A percentile compares a stretch with the other conserved stretches of the same genome.
phyloP scores from a whole-genome alignment of 2,113 vertebrate species.

The Gavialis gangeticus region DNA sequence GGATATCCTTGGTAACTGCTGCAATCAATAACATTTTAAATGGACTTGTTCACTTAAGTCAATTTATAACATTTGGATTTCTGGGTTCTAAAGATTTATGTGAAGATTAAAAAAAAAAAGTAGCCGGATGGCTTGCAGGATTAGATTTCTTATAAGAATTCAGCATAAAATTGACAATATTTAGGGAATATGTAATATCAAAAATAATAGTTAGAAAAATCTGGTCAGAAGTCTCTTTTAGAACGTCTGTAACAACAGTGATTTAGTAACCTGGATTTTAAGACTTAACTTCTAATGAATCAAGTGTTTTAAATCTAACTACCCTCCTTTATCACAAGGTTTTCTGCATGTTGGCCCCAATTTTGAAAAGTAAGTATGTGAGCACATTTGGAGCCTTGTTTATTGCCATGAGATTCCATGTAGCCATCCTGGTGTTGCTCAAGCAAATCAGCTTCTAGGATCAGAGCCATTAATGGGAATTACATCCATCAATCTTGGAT shows the following conservation, averaged over 20 bases:
- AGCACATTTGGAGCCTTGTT: not conserved
- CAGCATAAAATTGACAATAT: not conserved
- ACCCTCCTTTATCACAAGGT: not conserved
- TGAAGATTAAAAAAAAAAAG: not conserved
- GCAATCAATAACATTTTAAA: not conserved
- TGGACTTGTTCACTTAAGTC: not conserved
- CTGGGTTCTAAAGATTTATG: not conserved
- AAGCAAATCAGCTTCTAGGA: not conserved
- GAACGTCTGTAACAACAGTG: not conserved
- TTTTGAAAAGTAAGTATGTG: accelerated
- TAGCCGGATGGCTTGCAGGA: not conserved
- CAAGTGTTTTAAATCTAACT: not conserved
- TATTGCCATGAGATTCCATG: not conserved
- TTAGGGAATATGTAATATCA: not conserved
- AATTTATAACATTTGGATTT: not conserved
- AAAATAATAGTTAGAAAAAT: not conserved
- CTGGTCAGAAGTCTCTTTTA: not conserved
- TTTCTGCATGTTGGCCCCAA: not conserved
- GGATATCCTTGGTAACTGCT: not conserved
- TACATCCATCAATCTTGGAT: not conserved
- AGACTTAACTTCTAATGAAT: not conserved
- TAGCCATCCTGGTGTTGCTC: not conserved
- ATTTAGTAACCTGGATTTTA: not conserved
- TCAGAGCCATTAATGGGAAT: not conserved
- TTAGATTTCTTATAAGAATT: not conserved